These are phyloP conservation scores for Eutolmus rufibarbis DNA, from an alignment of 2,888 invertebrate genomes.

Conservation along the genomic window DNA sequence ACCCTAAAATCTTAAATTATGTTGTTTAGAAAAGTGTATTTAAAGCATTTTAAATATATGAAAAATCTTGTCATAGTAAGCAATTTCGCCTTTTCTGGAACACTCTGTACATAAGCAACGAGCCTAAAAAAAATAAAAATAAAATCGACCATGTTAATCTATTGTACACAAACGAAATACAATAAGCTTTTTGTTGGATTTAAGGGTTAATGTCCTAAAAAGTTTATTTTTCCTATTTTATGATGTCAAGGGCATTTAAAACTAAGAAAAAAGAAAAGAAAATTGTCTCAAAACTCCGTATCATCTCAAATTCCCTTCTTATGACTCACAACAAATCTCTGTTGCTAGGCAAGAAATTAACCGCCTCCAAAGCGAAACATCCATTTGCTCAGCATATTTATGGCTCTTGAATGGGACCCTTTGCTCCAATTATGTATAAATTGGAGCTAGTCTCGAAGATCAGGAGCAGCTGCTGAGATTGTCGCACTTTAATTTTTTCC, in stretches of 20 bases:
- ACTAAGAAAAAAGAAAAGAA: background rate
- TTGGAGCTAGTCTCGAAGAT: background rate
- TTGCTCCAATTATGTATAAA: slow-evolving; percentile 12
- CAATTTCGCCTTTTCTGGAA: too few species aligned
- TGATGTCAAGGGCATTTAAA: background rate
- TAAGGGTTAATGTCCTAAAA: background rate
- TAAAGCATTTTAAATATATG: too few species aligned
- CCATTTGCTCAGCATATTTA: background rate
- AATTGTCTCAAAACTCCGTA: background rate
- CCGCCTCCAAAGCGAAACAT: background rate
- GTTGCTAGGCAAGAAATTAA: background rate
- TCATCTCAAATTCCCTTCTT: background rate
- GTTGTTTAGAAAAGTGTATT: too few species aligned
- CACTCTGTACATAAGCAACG: too few species aligned
- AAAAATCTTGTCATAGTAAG: too few species aligned
- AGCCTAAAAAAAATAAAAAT: too few species aligned
- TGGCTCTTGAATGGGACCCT: background rate
- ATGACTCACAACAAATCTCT: background rate
- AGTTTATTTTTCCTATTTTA: background rate
- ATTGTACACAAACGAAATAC: too few species aligned
- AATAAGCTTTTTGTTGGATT: too few species aligned
- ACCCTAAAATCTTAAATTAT: too few species aligned
- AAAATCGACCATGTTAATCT: too few species aligned
- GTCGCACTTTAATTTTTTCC: background rate
- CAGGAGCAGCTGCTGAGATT: background rate